Evolutionary conservation across 2,113 vertebrate species (phyloP).

Genomic region (Ageneiosus marmoratus): DNA sequence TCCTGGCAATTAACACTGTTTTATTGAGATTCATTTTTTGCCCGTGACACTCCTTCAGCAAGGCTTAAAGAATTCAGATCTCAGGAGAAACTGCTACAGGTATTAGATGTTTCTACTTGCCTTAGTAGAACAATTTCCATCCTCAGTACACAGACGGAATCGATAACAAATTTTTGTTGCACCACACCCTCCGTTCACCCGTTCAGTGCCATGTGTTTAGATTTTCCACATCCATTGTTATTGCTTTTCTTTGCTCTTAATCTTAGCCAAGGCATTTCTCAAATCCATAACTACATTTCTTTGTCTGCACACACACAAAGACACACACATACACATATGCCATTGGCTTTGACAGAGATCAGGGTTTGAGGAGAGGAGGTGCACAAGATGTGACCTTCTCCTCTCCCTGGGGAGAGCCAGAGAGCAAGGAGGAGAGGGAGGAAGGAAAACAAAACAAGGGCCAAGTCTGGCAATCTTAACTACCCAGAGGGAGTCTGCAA

Average conservation of each 20-base stretch:
- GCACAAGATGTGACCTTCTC: slow-evolving; percentile 37
- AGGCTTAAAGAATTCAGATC: slow-evolving; percentile 27
- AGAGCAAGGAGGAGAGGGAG: slow-evolving; percentile 42
- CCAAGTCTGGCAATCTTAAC: slow-evolving; percentile 55
- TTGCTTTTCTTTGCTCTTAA: slow-evolving; percentile 35
- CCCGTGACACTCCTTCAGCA: slow-evolving; percentile 19
- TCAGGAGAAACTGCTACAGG: not conserved
- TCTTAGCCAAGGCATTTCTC: slow-evolving; percentile 26
- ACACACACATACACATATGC: not conserved
- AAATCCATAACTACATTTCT: slow-evolving; percentile 26
- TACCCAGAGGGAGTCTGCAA: slow-evolving; percentile 57
- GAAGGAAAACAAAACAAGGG: slow-evolving; percentile 63
- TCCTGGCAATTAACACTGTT: slow-evolving; percentile 43
- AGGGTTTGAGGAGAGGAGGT: slow-evolving; percentile 48
- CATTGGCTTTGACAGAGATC: slow-evolving; percentile 42
- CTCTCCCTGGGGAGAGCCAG: slow-evolving; percentile 45
- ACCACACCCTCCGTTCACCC: not conserved
- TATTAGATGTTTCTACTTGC: not conserved
- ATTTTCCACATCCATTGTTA: not conserved
- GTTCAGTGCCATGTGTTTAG: slow-evolving; percentile 1
- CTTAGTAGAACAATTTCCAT: slow-evolving; percentile 17
- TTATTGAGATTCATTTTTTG: slow-evolving; percentile 36
- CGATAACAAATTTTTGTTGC: not conserved
- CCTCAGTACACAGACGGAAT: not conserved
- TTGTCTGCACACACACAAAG: slow-evolving; percentile 21